These are phyloP conservation scores for Apodemia duryi DNA, from an alignment of 2,888 invertebrate species.

Conservation along the genomic window DNA sequence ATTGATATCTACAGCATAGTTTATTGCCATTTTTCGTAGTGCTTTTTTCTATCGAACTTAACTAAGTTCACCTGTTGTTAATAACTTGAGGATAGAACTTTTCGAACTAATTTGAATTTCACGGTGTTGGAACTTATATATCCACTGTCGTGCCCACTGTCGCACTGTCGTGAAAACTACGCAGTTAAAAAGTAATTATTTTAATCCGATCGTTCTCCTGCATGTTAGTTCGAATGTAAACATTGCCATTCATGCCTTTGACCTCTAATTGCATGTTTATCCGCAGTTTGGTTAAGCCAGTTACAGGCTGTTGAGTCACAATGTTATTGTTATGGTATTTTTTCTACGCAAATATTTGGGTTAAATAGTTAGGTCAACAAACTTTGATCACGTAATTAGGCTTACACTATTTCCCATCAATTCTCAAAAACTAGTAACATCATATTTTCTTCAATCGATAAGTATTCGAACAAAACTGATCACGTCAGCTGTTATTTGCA, in stretches of 20 bases:
- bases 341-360: constrained; percentile 6
- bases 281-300: background rate
- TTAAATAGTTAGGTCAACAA: constrained; percentile 5
- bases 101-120: constrained; percentile 1
- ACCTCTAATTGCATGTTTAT: background rate
- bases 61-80: constrained; percentile 4
- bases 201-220: too few species aligned
- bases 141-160: background rate
- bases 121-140: background rate
- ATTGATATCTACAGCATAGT: constrained; percentile 5
- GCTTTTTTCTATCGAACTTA: constrained; percentile 5
- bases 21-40: constrained; percentile 8
- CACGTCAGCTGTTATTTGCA: constrained; percentile 10
- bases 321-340: constrained; percentile 2
- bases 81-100: constrained; percentile 8
- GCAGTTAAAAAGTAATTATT: too few species aligned
- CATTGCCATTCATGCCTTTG: constrained; percentile 1
- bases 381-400: constrained; percentile 9
- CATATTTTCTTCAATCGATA: constrained; percentile 4
- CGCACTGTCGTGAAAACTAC: background rate
- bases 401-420: constrained; percentile 3
- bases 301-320: background rate
- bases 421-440: constrained; percentile 9
- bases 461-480: background rate
- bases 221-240: background rate